These are phyloP conservation scores for Chirona hameri DNA, from an alignment of 2,888 invertebrate species.

Conservation along the genomic window DNA sequence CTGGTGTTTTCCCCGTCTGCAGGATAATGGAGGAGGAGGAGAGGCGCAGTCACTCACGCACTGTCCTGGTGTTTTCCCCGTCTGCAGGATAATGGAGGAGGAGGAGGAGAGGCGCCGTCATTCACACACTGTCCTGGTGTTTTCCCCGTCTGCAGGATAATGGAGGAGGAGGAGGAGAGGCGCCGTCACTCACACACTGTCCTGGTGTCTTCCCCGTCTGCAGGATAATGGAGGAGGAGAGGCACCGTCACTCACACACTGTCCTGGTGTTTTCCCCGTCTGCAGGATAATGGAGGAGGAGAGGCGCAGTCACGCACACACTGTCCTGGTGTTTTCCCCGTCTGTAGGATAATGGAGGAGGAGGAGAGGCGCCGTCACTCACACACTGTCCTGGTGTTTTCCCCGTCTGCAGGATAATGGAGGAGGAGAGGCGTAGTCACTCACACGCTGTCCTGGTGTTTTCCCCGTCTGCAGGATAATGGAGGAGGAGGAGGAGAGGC, in stretches of 20 bases:
- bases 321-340: too few relatives aligned
- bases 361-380: background rate
- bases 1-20: background rate
- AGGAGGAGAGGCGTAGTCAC: background rate
- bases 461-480: background rate
- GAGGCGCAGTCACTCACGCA: too few relatives aligned
- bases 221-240: background rate
- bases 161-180: background rate
- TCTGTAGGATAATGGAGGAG: background rate
- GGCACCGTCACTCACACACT: too few relatives aligned
- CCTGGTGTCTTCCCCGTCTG: too few relatives aligned
- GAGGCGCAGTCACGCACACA: too few relatives aligned
- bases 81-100: background rate
- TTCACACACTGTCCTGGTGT: too few relatives aligned
- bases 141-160: background rate
- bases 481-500: background rate
- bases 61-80: too few relatives aligned
- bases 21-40: background rate
- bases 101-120: background rate
- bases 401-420: background rate
- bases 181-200: too few relatives aligned
- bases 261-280: too few relatives aligned
- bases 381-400: too few relatives aligned
- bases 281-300: background rate
- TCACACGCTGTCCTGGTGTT: too few relatives aligned